Conservation (phyloP, 2,113 vertebrate genomes). For the Xiphophorus hellerii region DNA sequence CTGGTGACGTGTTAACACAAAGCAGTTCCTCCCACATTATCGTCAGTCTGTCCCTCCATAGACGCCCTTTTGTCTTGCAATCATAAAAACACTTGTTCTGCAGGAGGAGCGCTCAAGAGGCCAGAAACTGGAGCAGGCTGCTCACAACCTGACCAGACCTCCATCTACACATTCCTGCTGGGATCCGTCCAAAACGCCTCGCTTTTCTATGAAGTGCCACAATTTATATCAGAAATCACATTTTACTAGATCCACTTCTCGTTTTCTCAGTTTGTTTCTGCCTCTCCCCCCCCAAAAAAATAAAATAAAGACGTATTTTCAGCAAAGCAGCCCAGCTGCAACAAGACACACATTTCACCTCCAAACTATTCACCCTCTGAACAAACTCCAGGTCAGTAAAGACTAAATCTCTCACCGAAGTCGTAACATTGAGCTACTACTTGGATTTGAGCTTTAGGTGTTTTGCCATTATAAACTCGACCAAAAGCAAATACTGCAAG, state of each 20-base stretch:
- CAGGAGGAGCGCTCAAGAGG: conserved; percentile 19
- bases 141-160: neutral
- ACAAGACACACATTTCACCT: conserved; percentile 8
- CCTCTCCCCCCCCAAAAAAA: conserved; percentile 31
- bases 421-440: neutral
- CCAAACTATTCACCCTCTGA: neutral
- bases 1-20: conserved; percentile 47
- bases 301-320: neutral
- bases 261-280: conserved; percentile 41
- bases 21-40: conserved; percentile 54
- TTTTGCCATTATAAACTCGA: conserved; percentile 8
- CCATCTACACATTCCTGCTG: neutral
- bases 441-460: conserved; percentile 18
- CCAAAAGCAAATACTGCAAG: conserved; percentile 20
- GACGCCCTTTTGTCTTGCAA: conserved; percentile 61
- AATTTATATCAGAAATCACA: conserved; percentile 21
- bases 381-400: conserved; percentile 8
- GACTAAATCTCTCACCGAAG: conserved; percentile 2
- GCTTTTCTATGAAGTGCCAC: neutral
- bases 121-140: conserved; percentile 10
- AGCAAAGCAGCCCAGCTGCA: conserved; percentile 11
- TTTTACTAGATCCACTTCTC: conserved; percentile 30
- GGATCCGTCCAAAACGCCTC: neutral
- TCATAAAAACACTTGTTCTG: conserved; percentile 68
- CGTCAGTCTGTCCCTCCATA: conserved; percentile 47